Percentiles rank a stretch among this genome's conserved stretches.
phyloP scores from a whole-genome alignment of 2,888 invertebrate species.

The Myopa tessellatipennis region DNA sequence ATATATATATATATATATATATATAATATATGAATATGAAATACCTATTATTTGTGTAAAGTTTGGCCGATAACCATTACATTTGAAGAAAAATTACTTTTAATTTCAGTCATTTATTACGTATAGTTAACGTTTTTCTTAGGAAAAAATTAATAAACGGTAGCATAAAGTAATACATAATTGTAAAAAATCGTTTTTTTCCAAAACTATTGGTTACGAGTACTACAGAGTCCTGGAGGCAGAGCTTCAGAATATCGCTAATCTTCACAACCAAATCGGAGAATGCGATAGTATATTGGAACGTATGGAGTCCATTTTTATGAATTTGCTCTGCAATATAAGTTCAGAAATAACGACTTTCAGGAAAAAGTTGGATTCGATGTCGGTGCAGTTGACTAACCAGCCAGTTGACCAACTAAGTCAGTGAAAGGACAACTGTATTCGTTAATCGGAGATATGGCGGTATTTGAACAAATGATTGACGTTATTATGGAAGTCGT shows the following conservation, averaged over 20 bases:
- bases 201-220: slow-evolving; percentile 63
- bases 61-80: too few relatives aligned
- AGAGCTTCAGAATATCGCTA: slow-evolving; percentile 83
- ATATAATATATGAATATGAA: too few relatives aligned
- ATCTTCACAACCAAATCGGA: slow-evolving; percentile 93
- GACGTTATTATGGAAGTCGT: slow-evolving; percentile 90
- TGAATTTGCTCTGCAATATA: slow-evolving; percentile 92
- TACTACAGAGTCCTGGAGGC: slow-evolving; percentile 73
- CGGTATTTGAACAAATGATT: slow-evolving; percentile 94
- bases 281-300: slow-evolving; percentile 96
- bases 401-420: slow-evolving; percentile 72
- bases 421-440: slow-evolving; percentile 94
- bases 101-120: too few relatives aligned
- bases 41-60: too few relatives aligned
- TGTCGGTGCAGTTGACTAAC: slow-evolving; percentile 97
- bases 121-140: too few relatives aligned
- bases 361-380: slow-evolving; percentile 93
- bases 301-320: slow-evolving; percentile 80
- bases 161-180: too few relatives aligned
- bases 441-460: slow-evolving; percentile 98
- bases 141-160: too few relatives aligned
- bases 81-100: too few relatives aligned
- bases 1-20: too few relatives aligned
- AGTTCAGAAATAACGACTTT: slow-evolving; percentile 95
- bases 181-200: too few relatives aligned